Conservation (phyloP, 2,888 invertebrate species). For the Colletes collaris region DNA sequence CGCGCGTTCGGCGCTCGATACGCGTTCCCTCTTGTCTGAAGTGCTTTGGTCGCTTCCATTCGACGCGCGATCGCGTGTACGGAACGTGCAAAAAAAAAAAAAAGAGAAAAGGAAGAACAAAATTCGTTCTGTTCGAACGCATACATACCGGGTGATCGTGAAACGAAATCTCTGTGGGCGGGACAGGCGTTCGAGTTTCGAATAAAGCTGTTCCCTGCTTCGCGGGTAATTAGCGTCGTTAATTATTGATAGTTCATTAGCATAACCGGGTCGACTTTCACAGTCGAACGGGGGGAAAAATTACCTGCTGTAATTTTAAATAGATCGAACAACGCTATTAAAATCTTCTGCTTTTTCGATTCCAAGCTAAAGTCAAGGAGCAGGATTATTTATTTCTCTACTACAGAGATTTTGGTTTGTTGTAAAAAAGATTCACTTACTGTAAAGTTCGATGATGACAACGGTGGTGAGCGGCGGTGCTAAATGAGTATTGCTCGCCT, state of each 20-base stretch:
- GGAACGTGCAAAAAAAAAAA: not conserved
- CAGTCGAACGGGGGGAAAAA: slow-evolving; percentile 17
- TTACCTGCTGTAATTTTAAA: slow-evolving; percentile 26
- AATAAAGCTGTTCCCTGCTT: slow-evolving; percentile 9
- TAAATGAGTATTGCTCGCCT: slow-evolving; percentile 94
- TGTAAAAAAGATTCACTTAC: slow-evolving; percentile 86
- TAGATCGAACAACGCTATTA: slow-evolving; percentile 36
- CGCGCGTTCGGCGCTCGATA: slow-evolving; percentile 12
- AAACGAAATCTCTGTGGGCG: not conserved
- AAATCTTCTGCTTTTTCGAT: slow-evolving; percentile 26
- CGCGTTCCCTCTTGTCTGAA: slow-evolving; percentile 13
- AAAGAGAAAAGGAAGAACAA: not conserved
- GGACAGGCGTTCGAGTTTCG: slow-evolving; percentile 15
- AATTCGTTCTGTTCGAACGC: not conserved
- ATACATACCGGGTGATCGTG: not conserved
- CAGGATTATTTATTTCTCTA: no score
- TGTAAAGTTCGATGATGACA: slow-evolving; percentile 92
- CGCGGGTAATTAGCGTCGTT: slow-evolving; percentile 44
- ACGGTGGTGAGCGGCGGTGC: slow-evolving; percentile 91
- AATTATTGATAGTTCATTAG: slow-evolving; percentile 56
- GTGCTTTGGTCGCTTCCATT: slow-evolving; percentile 17
- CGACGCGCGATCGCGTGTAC: not conserved
- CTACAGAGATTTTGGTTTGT: no score
- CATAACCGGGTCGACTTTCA: slow-evolving; percentile 28
- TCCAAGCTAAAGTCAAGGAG: not conserved